Evolutionary conservation across 2,113 vertebrate genomes (phyloP).

Genomic region (Ochotona princeps): DNA sequence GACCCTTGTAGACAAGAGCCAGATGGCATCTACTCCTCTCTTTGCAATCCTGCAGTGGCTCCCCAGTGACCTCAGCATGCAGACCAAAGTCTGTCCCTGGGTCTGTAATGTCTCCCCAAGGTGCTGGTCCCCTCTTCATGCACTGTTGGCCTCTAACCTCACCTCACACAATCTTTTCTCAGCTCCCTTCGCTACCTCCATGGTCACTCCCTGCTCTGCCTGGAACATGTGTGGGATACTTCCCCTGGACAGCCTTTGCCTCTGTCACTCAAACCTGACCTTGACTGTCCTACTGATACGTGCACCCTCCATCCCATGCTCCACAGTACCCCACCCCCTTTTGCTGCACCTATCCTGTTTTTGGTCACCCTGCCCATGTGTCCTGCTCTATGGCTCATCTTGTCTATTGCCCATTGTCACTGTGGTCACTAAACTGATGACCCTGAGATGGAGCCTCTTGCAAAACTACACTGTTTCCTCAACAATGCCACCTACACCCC

Average conservation of each 20-base stretch:
- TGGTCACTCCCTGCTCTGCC: background rate
- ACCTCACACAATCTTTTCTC: background rate
- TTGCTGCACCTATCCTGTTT: background rate
- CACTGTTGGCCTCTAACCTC: background rate
- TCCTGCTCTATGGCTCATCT: too few species aligned
- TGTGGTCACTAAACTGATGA: background rate
- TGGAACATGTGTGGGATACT: fast-evolving
- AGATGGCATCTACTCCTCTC: background rate
- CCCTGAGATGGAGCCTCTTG: background rate
- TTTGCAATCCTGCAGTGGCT: background rate
- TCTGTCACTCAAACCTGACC: background rate
- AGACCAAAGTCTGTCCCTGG: background rate
- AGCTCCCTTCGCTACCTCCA: background rate
- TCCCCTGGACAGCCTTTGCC: background rate
- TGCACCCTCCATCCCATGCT: background rate
- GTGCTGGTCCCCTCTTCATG: fast-evolving
- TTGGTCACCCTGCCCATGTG: too few species aligned
- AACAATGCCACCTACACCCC: background rate
- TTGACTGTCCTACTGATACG: background rate
- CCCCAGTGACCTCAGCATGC: background rate
- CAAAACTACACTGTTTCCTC: too few species aligned
- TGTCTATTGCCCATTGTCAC: background rate
- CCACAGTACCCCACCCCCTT: too few species aligned
- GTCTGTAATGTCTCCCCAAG: background rate
- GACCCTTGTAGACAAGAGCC: background rate